Base-by-base conservation (phyloP, 2,113 vertebrate genomes). In the Cisticola juncidis region DNA sequence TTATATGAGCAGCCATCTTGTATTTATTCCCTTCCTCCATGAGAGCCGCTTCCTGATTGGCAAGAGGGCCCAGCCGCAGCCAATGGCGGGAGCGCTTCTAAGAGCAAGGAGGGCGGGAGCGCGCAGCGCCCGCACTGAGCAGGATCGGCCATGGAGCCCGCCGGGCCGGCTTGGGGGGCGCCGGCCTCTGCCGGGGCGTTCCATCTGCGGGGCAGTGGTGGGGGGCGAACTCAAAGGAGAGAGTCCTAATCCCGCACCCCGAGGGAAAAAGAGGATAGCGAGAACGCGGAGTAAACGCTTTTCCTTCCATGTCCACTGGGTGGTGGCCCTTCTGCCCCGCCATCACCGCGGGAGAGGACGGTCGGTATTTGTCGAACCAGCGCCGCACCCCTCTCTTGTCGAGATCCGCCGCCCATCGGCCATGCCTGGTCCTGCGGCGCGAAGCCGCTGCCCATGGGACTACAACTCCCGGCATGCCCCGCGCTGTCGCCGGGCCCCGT, bases 1-100 rank as follows among this genome's bases (percentile, higher is more conserved):
- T 99, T 99, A 99, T 99, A 99, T 95, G 99, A 99, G 99, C 98
- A 99, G 99, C 99, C 99, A 99, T 99, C 99, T 99, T 99, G 99
- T 98, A 99, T 99, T 99, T 99, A 99, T 99, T 99, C 98, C 96
- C 98, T 99, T 99, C 98, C 98, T 98, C 98, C 98, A 98, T 98
- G 96, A 98, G 97, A 98, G 98, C 97, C 91, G 97, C 96, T 95
- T 78, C 95, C 98, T 99, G 98, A 99, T 99, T 99, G 99, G 99
- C 97, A 98, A 97, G 93, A 91, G 94, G 77, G 80, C 53, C 40
- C 74, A 9, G 12, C 56, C 91, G 72, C 88, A 97, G 86, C 99
- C 99, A 99, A 99, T 99, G 29, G 86, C 31, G 29, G 17, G 23
- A 38, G 72, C 9, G 70, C 84, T 96, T 96, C 92, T 95, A 97